Evolutionary conservation across 2,888 invertebrate genomes (phyloP).

Genomic region (Xanthorhoe spadicearia): DNA sequence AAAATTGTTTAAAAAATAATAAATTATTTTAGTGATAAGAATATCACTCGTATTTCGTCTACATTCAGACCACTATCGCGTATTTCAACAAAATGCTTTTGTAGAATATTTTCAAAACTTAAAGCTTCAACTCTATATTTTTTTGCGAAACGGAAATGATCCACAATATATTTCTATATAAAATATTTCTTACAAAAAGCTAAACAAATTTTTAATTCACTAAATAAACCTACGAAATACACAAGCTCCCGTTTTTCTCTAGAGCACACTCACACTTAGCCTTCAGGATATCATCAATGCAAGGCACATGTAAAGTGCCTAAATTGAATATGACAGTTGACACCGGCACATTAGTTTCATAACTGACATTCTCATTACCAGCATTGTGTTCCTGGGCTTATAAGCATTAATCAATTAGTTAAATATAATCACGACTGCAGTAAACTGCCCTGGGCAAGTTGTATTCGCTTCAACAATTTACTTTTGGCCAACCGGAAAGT

Average conservation of each 20-base stretch:
- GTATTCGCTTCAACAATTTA: constrained; percentile 4
- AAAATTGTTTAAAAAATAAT: constrained; percentile 13
- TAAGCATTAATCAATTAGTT: constrained; percentile 69
- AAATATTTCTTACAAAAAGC: neutral
- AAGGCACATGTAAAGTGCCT: constrained; percentile 18
- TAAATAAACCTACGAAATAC: neutral
- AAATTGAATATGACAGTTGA: constrained; percentile 5
- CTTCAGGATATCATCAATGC: neutral
- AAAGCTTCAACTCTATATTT: constrained; percentile 33
- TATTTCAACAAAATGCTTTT: constrained; percentile 37
- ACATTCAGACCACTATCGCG: constrained; percentile 33
- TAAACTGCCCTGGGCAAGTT: constrained; percentile 49
- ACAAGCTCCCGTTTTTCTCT: neutral
- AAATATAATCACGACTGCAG: constrained; percentile 76
- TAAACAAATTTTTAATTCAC: neutral
- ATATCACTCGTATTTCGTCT: constrained; percentile 29
- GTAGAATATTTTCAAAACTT: constrained; percentile 37
- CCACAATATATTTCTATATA: neutral
- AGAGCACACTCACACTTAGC: constrained; percentile 32
- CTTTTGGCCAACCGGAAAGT: neutral
- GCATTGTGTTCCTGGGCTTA: constrained; percentile 76
- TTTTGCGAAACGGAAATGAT: neutral
- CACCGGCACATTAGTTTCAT: constrained; percentile 2
- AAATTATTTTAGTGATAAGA: constrained; percentile 46
- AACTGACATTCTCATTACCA: constrained; percentile 40